These are phyloP conservation scores for Falco berigora DNA, from an alignment of 2,797 vertebrate species.

Conservation along the genomic window DNA sequence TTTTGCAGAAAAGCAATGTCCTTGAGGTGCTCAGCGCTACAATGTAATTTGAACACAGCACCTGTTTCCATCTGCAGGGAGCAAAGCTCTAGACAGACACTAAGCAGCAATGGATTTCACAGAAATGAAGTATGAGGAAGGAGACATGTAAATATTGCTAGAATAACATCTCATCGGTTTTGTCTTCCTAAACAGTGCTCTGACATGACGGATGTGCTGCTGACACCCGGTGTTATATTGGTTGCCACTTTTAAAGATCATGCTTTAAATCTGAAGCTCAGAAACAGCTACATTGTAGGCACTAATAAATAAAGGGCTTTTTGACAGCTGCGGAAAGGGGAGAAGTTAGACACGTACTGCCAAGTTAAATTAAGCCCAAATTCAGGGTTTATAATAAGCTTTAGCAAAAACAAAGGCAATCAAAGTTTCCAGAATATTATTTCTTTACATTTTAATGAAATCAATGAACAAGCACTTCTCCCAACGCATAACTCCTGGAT, in stretches of 20 bases:
- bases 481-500: background rate
- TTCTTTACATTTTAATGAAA: background rate
- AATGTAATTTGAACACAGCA: background rate
- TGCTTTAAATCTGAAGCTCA: constrained; percentile 22
- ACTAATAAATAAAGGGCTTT: constrained; percentile 40
- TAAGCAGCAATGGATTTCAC: background rate
- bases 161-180: background rate
- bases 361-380: constrained; percentile 9
- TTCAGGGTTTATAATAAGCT: background rate
- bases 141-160: constrained; percentile 12
- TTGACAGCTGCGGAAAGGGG: background rate
- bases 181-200: background rate
- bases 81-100: background rate
- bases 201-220: constrained; percentile 35
- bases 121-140: background rate
- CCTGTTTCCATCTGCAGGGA: background rate
- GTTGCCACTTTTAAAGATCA: constrained; percentile 31
- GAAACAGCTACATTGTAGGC: background rate
- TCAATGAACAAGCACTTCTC: background rate
- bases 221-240: constrained; percentile 23
- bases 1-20: background rate
- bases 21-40: background rate
- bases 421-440: background rate
- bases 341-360: background rate
- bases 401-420: background rate